Evolutionary conservation across 2,888 invertebrate species (phyloP), one percentile per base, ranked within the genome.

Genomic region (Antheraea yamamai): DNA sequence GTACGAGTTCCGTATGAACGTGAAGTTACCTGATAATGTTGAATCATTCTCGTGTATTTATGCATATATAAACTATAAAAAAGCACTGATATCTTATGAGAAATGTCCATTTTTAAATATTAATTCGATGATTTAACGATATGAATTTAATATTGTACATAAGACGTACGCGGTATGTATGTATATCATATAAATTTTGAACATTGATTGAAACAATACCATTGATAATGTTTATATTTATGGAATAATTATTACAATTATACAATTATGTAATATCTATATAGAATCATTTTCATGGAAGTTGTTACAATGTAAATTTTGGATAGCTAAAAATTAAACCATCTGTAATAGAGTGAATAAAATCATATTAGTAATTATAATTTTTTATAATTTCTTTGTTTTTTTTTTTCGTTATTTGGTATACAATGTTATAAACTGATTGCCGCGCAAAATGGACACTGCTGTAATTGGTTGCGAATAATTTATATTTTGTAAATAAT

Each of bases 401-500:
- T 26, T 66, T 66, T n/a, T 30, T 66, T 66, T n/a, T 30, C 14
- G 26, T 66, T 18, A 66, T n/a, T 72, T 72, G 26, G n/a, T 72
- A 51, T 47, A 18, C 12, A 23, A 51, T 72, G 23, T n/a, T 51
- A 23, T 72, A 72, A 72, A 47, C n/a, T 23, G 72, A 55, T 72
- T 30, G 16, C 64, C 16, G 30, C 64, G 16, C 30, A 81, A 82
- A 81, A 83, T 83, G 77, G 47, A 75, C 80, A 84, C 79, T 73
- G 77, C 70, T 70, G 39, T 70, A 70, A 70, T 70, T 80, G 78
- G 74, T 77, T 74, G 78, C 77, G 77, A 78, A 78, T 79, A 73
- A 78, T 77, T 74, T 77, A 84, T 82, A 79, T 85, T 85, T 87
- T 94, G 92, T 93, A 92, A 90, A 94, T 92, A 93, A 82, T 92